A percentile compares a stretch with the other conserved stretches of the same genome.
phyloP scores from a whole-genome alignment of 2,888 invertebrate genomes.

The Xestoiulus laeticollis region DNA sequence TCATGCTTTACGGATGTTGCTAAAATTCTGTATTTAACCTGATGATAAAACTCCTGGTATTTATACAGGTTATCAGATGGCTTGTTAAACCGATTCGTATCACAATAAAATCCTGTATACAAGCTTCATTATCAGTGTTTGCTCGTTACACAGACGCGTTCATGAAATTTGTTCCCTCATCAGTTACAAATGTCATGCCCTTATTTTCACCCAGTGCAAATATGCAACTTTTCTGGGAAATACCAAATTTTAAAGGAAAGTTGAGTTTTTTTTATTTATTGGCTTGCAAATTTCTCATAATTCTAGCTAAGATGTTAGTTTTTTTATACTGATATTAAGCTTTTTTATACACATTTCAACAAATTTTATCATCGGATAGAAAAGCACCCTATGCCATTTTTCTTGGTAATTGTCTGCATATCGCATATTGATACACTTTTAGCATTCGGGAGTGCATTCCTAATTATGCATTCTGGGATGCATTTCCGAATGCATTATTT shows the following conservation, averaged over 20 bases:
- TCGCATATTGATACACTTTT: too few relatives aligned
- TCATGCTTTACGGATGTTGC: neutral
- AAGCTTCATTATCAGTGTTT: neutral
- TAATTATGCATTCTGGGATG: too few relatives aligned
- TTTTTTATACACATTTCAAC: too few relatives aligned
- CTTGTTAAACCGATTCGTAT: neutral
- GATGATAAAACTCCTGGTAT: neutral
- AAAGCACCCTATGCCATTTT: too few relatives aligned
- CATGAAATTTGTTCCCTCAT: neutral
- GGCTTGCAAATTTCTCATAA: too few relatives aligned
- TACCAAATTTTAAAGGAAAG: neutral
- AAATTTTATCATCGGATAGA: too few relatives aligned
- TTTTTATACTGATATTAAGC: too few relatives aligned
- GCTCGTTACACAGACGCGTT: neutral
- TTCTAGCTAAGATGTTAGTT: too few relatives aligned
- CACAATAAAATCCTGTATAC: neutral
- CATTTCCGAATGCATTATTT: too few relatives aligned
- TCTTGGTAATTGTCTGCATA: too few relatives aligned
- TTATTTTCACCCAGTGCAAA: neutral
- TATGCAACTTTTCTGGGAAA: neutral
- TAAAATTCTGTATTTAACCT: neutral
- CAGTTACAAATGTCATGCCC: neutral
- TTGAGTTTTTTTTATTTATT: neutral
- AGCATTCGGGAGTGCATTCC: too few relatives aligned
- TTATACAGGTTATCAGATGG: neutral